Evolutionary conservation across 2,888 invertebrate species (phyloP).

Genomic region (Atethmia centrago): DNA sequence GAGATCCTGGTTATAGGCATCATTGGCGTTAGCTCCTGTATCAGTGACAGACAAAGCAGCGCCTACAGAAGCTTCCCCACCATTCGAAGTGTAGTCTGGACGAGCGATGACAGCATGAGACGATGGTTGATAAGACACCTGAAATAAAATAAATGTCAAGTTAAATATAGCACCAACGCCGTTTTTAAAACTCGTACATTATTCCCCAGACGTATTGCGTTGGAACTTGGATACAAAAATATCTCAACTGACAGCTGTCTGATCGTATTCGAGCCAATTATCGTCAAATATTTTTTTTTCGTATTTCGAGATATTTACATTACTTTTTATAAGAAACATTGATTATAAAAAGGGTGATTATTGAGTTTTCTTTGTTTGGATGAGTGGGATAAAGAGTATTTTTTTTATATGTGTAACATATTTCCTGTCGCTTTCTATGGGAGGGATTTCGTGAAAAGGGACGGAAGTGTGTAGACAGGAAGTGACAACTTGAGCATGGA

Average conservation of each 20-base stretch:
- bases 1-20: conserved; percentile 81
- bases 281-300: conserved; percentile 3
- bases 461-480: too few relatives aligned
- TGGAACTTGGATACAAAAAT: conserved; percentile 11
- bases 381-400: background rate
- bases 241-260: conserved; percentile 30
- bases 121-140: conserved; percentile 82
- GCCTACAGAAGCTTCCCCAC: conserved; percentile 87
- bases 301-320: conserved; percentile 38
- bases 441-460: too few relatives aligned
- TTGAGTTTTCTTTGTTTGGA: background rate
- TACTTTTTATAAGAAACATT: background rate
- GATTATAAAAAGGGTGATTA: background rate
- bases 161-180: background rate
- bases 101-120: conserved; percentile 87
- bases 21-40: conserved; percentile 74
- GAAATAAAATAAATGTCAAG: conserved; percentile 45
- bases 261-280: conserved; percentile 36
- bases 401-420: too few relatives aligned
- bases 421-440: too few relatives aligned
- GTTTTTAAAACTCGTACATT: background rate
- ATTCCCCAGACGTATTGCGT: conserved; percentile 8
- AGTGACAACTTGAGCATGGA: too few relatives aligned
- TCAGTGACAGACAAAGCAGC: conserved; percentile 87
- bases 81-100: conserved; percentile 83